These are phyloP conservation scores for Cistogaster globosa DNA, from an alignment of 2,888 invertebrate genomes.

Conservation along the genomic window DNA sequence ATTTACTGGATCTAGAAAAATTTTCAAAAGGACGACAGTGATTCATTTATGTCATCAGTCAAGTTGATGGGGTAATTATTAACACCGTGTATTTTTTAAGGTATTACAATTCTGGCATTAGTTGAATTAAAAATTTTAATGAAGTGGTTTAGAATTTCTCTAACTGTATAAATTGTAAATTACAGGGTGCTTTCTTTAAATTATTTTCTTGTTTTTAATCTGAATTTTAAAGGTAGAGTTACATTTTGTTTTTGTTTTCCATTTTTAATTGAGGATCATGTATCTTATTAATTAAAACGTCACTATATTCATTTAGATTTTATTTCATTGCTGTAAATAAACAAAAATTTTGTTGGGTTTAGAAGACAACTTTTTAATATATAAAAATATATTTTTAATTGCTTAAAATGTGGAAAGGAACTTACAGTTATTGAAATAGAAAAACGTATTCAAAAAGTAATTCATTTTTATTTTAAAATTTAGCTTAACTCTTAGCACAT, in stretches of 20 bases:
- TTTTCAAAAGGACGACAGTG: conserved; percentile 77
- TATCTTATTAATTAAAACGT: conserved; percentile 72
- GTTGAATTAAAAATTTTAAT: conserved; percentile 44
- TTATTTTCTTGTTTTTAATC: conserved; percentile 35
- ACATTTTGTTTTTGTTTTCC: background rate
- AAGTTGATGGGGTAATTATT: conserved; percentile 83
- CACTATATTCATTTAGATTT: conserved; percentile 42
- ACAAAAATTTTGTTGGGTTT: conserved; percentile 57
- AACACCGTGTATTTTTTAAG: conserved; percentile 64
- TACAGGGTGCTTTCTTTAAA: conserved; percentile 39
- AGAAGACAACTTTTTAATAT: conserved; percentile 70
- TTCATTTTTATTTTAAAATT: background rate
- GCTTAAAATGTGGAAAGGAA: too few relatives aligned
- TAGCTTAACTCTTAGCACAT: background rate
- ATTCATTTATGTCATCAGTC: conserved; percentile 83
- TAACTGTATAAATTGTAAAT: conserved; percentile 46
- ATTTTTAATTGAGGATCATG: conserved; percentile 58
- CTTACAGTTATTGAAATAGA: too few relatives aligned
- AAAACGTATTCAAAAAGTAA: background rate
- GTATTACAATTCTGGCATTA: conserved; percentile 13
- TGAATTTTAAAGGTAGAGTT: conserved; percentile 18
- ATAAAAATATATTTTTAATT: conserved; percentile 61
- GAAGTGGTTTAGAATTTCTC: conserved; percentile 67
- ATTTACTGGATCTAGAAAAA: conserved; percentile 53
- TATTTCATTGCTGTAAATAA: background rate